Base-by-base conservation (phyloP, 2,113 vertebrate genomes). In the Chionis minor region DNA sequence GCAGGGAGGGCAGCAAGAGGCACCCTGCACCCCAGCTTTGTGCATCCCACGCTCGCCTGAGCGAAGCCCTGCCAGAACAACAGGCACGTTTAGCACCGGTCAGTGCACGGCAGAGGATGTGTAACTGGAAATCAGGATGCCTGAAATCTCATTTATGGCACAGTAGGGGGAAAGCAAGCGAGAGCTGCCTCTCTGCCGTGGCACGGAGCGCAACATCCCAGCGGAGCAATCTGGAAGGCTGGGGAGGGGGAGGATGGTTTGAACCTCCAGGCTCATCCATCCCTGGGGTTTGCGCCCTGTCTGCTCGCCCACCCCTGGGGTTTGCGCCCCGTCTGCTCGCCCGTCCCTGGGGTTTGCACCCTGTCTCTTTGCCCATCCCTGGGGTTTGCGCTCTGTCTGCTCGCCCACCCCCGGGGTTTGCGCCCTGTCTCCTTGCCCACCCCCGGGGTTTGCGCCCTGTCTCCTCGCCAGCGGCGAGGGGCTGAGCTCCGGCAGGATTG, bases 391-490 rank as follows among this genome's bases (percentile, higher is more conserved):
- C 44, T 13, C 44, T 15, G 14, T 44, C 44, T 14, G 14, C 44
- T 44, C 44, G 6, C 45, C 45, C 45, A 45, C 18, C 16, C 18
- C 45, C 20, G 45, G 45, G 45, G 22, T 61, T 35, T 30, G 14
- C 32, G 4, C 12, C 74, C n/a, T 4, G 2, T 27, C 30, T 49
- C 27, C 16, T 52, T 28, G 6, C 21, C 47, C 47, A 6, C 23
- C 47, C 23, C 47, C 23, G 47, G 47, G 21, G n/a, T 38, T 17
- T 17, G 15, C n/a, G 6, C 12, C 74, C n/a, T 4, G 3, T 27
- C 30, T 49, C 30, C 16, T 52, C 28, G 9, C 45, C 32, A 1
- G 55, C 0, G 3, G 0, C 0, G 4, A 14, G 32, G 49, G 45
- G 26, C 11, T 40, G 90, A 75, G 47, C 23, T 75, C 33, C 3